Evolutionary conservation across 1,140 invertebrate species (phyloP), one percentile per base, ranked within the genome.

Genomic region (Aphelenchoides avenae): DNA sequence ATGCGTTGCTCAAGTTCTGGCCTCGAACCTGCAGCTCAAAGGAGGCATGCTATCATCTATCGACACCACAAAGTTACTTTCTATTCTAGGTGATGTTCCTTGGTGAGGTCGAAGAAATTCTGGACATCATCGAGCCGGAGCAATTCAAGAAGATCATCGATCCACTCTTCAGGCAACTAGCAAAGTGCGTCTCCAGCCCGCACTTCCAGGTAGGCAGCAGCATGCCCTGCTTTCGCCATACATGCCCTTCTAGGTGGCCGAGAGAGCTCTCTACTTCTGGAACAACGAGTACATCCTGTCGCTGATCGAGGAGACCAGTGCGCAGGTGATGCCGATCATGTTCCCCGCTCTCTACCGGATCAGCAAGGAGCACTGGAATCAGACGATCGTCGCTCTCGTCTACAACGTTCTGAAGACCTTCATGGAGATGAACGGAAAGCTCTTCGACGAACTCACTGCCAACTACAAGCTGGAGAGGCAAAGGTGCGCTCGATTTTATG

Each of bases 211-310:
- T 81, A 50, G 9, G 11, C 11, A 9, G n/a, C 11, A n/a, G 34
- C 11, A 36, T 22, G 3, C 22, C 22, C 0, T 59, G 13, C 59
- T 59, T 37, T 56, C 51, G 18, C 13, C 18, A 15, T 27, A 54
- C n/a, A 1, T 11, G 1, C 15, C 24, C 47, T 31, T 69, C n/a
- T 49, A 81, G 80, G 81, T 82, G 37, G 81, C 81, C 41, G 81
- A 82, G 66, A 66, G 81, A 55, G 81, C 81, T 36, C 75, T 82
- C 42, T 82, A 82, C 66, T 83, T 80, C 65, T 82, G 81, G 81
- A 82, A 82, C 72, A 83, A 82, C 69, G 81, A 82, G 61, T 83
- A 83, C 69, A 81, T 82, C 62, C 64, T 82, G 54, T 81, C 79
- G 62, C 70, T 83, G 57, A 81, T 83, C 55, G 79, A 79, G 61